phyloP scores from a whole-genome alignment of 2,888 invertebrate genomes.

The Hypselothyrea guttata region DNA sequence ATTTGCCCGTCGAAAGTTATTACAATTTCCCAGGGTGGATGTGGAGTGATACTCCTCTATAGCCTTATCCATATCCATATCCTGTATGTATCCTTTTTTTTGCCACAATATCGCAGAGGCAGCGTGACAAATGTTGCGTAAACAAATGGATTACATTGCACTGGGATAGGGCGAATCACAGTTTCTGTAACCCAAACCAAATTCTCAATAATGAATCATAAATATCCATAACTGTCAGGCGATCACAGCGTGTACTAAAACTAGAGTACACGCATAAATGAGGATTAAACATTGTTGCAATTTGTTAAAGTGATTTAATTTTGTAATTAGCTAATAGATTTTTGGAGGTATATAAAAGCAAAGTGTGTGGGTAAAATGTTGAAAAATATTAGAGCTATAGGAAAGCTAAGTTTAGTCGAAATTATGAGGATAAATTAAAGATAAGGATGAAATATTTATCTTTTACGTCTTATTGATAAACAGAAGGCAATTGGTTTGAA shows the following conservation, averaged over 20 bases:
- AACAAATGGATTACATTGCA: slow-evolving; percentile 70
- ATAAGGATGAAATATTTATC: too few relatives aligned
- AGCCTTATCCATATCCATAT: slow-evolving; percentile 18
- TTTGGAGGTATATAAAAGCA: too few relatives aligned
- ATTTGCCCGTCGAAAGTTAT: slow-evolving; percentile 57
- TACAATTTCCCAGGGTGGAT: slow-evolving; percentile 56
- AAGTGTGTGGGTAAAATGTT: background rate
- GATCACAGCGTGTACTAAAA: slow-evolving; percentile 23
- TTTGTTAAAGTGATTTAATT: slow-evolving; percentile 40
- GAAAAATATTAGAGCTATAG: too few relatives aligned
- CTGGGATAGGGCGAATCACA: slow-evolving; percentile 20
- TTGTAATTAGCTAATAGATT: slow-evolving; percentile 53
- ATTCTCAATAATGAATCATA: slow-evolving; percentile 66
- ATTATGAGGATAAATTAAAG: too few relatives aligned
- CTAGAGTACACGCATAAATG: slow-evolving; percentile 18
- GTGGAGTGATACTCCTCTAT: slow-evolving; percentile 41
- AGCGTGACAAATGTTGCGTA: slow-evolving; percentile 76
- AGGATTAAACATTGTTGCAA: slow-evolving; percentile 47
- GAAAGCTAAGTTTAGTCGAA: too few relatives aligned
- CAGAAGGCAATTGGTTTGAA: too few relatives aligned
- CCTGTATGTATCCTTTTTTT: slow-evolving; percentile 27
- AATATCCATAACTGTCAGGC: slow-evolving; percentile 72
- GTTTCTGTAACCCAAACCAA: slow-evolving; percentile 33
- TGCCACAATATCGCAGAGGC: slow-evolving; percentile 15
- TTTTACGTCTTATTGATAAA: too few relatives aligned